Base-by-base conservation (phyloP, 2,113 vertebrate species). In the Salvator merianae region DNA sequence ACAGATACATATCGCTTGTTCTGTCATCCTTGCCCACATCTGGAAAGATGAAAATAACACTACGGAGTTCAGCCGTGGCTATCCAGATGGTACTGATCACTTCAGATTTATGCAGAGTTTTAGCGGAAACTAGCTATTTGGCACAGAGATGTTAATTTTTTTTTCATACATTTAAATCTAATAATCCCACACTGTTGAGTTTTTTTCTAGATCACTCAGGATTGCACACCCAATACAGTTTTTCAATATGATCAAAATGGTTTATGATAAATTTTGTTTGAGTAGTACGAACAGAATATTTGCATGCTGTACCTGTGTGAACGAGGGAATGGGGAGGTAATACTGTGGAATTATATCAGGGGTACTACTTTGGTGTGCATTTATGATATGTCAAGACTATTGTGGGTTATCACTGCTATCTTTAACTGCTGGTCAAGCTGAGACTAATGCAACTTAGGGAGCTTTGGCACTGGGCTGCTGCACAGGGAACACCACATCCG, bases 141-240 rank as follows among this genome's bases (percentile, higher is more conserved):
- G 79, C 36, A 81, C 43, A 75, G 62, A 75, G 20, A 34, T 36
- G 18, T 80, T 80, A 74, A n/a, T 79, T 90, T 40, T 36, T 76
- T 63, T 72, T 63, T 63, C 63, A 65, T 36, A 53, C 24, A 36
- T 73, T 71, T 65, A 79, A 63, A 79, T 85, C 38, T 65, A 71
- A 36, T 34, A 50, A 71, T 43, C 40, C n/a, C 43, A 50, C 59
- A 47, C 34, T 72, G 32, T 74, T 62, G 12, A 6, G 26, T 74
- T 43, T 43, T 5, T 62, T 22, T 9, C 38, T 40, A 32, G 26
- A 62, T 62, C 76, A 70, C 55, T 63, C 71, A 22, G 68, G 28
- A 28, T 62, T 63, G 38, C 36, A 32, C 59, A 53, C 16, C 8
- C 50, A 53, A 53, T 53, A 53, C 50, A 53, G 16, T 53, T 53